Evolutionary conservation across 2,113 vertebrate genomes (phyloP), one percentile per base, ranked within the genome.

Genomic region (Tonatia bakeri): DNA sequence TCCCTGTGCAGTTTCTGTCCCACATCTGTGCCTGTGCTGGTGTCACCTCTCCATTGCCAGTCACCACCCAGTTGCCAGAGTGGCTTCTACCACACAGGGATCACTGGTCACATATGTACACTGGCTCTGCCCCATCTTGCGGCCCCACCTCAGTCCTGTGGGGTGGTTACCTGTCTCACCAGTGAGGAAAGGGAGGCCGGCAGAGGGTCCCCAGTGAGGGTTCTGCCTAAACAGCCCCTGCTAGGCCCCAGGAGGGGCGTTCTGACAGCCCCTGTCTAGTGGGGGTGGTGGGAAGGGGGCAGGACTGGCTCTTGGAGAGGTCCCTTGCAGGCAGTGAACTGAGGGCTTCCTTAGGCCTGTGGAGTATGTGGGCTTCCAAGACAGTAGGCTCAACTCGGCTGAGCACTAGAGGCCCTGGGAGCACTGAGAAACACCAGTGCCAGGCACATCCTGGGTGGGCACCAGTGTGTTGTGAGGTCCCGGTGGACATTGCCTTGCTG

Each of bases 401-500:
- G 17, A 19, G 31, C 61, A 33, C 36, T 36, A 12, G 54, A 83
- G 50, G 38, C 47, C 38, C 15, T 1, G 5, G 40, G 31, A 79
- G 28, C 43, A 38, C 40, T 19, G 52, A 17, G 24, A 52, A 61
- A 45, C 17, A 19, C 26, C 65, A 65, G 38, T 33, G 73, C 47
- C 5, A 33, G 54, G 91, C 1, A 14, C 15, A 0, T 24, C 15
- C 43, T 11, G 17, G 59, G 28, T 31, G 15, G 7, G 5, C 3
- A 7, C 5, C 11, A 43, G 43, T 3, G 17, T 50, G 33, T 36
- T 28, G 54, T 64, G 19, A 20, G 56, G 56, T 15, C 45, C 59
- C 38, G 0, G 1, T 0, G 3, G 26, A 15, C 6, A 4, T 54
- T 1, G 4, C 3, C 19, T 3, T n/a, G 38, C 0, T 10, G 87